phyloP scores from a whole-genome alignment of 2,113 vertebrate genomes.

The Zapornia atra region DNA sequence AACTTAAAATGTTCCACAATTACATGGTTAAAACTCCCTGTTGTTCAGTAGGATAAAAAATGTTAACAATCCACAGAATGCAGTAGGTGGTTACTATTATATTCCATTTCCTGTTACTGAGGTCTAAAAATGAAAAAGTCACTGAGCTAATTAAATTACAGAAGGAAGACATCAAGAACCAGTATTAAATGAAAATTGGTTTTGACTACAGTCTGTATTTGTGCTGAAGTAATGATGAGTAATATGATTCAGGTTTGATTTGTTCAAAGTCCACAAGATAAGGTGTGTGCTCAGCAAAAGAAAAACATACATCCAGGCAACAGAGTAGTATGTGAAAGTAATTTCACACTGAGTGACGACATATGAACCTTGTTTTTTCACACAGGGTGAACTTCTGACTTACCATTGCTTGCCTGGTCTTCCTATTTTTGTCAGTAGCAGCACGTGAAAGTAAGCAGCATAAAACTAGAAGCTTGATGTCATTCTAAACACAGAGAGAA shows the following conservation, averaged over 20 bases:
- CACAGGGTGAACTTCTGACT: background rate
- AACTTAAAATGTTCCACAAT: background rate
- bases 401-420: background rate
- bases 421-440: background rate
- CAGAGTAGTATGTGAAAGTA: background rate
- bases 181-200: background rate
- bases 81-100: background rate
- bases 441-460: background rate
- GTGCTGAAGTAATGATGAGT: background rate
- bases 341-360: background rate
- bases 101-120: background rate
- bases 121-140: background rate
- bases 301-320: background rate
- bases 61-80: background rate
- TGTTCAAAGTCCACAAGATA: constrained; percentile 3
- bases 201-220: background rate
- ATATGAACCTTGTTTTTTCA: background rate
- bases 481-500: background rate
- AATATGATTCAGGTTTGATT: background rate
- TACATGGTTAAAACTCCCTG: background rate
- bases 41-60: background rate
- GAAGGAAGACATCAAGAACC: background rate
- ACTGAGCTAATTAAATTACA: background rate
- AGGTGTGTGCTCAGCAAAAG: background rate
- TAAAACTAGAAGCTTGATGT: background rate